phyloP scores from a whole-genome alignment of 2,113 vertebrate species.

The Caracal caracal region DNA sequence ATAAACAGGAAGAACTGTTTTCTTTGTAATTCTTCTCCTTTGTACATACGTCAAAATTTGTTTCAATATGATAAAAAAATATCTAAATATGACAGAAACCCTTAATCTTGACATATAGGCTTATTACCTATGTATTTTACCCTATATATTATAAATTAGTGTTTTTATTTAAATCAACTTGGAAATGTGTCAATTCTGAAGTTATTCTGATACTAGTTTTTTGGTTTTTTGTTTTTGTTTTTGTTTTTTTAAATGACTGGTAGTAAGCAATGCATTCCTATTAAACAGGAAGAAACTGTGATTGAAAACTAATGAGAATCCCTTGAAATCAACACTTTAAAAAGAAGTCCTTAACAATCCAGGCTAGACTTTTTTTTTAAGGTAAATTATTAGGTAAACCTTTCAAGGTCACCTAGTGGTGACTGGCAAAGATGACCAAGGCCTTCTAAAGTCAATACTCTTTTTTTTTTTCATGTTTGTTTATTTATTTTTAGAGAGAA shows the following conservation, averaged over 20 bases:
- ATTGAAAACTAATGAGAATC: background rate
- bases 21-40: background rate
- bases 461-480: too few relatives aligned
- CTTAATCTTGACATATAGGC: background rate
- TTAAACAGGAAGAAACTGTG: background rate
- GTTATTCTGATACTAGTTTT: background rate
- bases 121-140: background rate
- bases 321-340: background rate
- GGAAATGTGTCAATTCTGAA: background rate
- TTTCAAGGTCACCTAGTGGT: too few relatives aligned
- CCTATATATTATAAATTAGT: background rate
- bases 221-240: background rate
- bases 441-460: too few relatives aligned
- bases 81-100: background rate
- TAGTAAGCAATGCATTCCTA: background rate
- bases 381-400: too few relatives aligned
- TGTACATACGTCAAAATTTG: background rate
- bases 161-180: conserved; percentile 4
- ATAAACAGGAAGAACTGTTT: background rate
- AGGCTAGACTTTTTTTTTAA: background rate
- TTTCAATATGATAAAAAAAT: background rate
- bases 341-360: background rate
- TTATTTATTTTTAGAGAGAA: too few relatives aligned
- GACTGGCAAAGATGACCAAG: too few relatives aligned
- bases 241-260: background rate